Evolutionary conservation across 2,797 vertebrate species (phyloP).

Genomic region (Iguana delicatissima): DNA sequence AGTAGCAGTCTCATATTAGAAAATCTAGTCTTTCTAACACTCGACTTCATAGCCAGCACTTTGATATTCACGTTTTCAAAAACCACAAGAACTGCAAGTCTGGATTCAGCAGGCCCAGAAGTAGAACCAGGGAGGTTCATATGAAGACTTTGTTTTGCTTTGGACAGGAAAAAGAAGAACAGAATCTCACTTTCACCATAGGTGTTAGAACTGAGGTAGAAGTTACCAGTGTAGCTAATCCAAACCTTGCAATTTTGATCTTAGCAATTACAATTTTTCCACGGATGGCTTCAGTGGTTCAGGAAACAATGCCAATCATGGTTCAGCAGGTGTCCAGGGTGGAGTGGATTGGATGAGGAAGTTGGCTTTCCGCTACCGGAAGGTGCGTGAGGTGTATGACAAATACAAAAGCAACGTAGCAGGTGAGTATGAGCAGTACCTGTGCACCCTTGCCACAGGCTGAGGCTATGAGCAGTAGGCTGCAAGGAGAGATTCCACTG

Average conservation of each 20-base stretch:
- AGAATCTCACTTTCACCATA: neutral
- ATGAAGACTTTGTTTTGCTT: neutral
- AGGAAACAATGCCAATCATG: conserved; percentile 81
- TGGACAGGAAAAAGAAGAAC: neutral
- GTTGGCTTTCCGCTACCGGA: conserved; percentile 95
- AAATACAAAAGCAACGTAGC: conserved; percentile 91
- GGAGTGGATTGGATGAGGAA: conserved; percentile 99
- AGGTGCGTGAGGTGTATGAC: conserved; percentile 95
- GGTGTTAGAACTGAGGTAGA: neutral
- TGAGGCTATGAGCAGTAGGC: neutral
- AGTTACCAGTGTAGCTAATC: neutral
- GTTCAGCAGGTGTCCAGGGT: conserved; percentile 90
- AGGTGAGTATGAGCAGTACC: conserved; percentile 81
- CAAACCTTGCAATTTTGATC: conserved; percentile 37
- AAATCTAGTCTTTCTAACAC: neutral
- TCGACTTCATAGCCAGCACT: neutral
- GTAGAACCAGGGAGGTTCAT: neutral
- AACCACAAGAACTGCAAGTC: neutral
- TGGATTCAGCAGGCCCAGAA: too few species aligned
- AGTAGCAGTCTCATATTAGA: neutral
- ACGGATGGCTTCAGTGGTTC: conserved; percentile 94
- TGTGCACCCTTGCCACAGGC: accelerated
- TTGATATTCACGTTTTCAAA: neutral
- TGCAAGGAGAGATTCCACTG: neutral
- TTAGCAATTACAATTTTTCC: conserved; percentile 94